phyloP scores from a whole-genome alignment of 2,797 vertebrate species.

The Pipistrellus pipistrellus region DNA sequence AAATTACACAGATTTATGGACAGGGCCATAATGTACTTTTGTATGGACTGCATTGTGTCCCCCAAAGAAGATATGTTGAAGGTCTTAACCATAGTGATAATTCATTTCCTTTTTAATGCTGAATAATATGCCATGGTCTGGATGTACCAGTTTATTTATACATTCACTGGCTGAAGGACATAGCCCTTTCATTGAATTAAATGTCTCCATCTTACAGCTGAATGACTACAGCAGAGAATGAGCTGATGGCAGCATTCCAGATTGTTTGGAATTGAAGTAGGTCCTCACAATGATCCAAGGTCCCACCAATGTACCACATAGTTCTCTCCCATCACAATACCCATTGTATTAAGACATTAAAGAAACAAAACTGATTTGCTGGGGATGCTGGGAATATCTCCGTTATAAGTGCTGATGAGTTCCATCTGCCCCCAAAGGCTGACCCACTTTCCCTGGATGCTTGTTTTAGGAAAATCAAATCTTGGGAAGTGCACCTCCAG shows the following conservation, averaged over 20 bases:
- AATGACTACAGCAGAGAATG: neutral
- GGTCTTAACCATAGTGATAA: neutral
- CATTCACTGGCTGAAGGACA: neutral
- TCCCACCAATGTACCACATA: neutral
- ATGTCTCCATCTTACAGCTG: neutral
- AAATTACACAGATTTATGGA: neutral
- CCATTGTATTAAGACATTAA: neutral
- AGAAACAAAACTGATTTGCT: neutral
- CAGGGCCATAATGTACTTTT: neutral
- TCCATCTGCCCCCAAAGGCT: neutral
- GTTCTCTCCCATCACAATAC: neutral
- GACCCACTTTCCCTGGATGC: neutral
- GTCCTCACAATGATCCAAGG: neutral
- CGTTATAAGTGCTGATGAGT: neutral
- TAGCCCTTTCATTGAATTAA: neutral
- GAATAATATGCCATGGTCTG: neutral
- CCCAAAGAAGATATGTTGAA: neutral
- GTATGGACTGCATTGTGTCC: neutral
- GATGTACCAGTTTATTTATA: neutral
- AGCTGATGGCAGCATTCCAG: neutral
- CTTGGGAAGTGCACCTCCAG: neutral
- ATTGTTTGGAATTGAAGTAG: neutral
- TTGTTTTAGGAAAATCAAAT: neutral
- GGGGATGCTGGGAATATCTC: neutral
- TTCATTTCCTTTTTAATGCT: neutral